Base-by-base conservation (phyloP, 2,797 vertebrate species). In the Carduelis carduelis region DNA sequence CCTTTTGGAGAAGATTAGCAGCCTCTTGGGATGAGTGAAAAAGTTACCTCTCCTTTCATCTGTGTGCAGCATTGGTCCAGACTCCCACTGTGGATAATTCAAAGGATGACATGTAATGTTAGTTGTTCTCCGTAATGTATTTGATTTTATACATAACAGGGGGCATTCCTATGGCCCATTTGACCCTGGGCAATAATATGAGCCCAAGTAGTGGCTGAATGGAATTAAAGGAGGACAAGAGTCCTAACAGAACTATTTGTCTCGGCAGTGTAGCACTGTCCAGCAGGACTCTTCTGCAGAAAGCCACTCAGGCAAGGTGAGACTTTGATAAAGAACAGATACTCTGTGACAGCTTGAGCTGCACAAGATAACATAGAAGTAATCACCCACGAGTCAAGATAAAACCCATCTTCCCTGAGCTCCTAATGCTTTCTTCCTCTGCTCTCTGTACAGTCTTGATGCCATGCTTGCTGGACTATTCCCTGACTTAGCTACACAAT, bases 241-340 rank as follows among this genome's bases (percentile, higher is more conserved):
- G 11, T 34, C 16, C 16, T 60, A 64, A 55, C 26, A 57, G 8
- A 79, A 46, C 56, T 60, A 30, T 87, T 81, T 86, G 27, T 83
- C 43, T 89, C 0, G 0, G 81, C 34, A 70, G 34, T 30, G 13
- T 5, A 35, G 2, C 8, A 7, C 14, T 71, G 56, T 83, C 46
- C 78, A 72, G 56, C 7, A n/a, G 37, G 81, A 80, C 60, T 46
- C 24, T 44, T 20, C 46, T 63, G 39, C 77, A 68, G 60, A 86
- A 82, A 91, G 49, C 30, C 64, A 43, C 46, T 60, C 60, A 85
- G 68, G 43, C 34, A 89, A 57, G 53, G 79, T 77, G 78, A 89
- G 68, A 28, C 18, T 87, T 91, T 68, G 68, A 80, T 61, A 64
- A 94, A 85, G 53, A 32, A 50, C 30, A 74, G 37, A 80, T 64